phyloP scores from a whole-genome alignment of 2,888 invertebrate genomes.

The Dryobota labecula region DNA sequence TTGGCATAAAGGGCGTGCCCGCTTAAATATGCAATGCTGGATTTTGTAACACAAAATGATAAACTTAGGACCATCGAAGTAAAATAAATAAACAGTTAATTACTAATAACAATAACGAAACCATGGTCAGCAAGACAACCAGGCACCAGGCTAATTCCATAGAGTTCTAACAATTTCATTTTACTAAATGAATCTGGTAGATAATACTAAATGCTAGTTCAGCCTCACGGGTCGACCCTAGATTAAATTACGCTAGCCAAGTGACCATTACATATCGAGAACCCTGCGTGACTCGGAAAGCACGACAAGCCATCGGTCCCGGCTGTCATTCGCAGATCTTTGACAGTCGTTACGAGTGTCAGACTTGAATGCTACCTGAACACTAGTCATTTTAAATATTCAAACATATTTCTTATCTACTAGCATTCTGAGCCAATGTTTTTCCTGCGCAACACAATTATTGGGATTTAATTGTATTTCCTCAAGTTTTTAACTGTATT shows the following conservation, averaged over 20 bases:
- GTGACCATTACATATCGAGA: background rate
- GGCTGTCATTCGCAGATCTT: background rate
- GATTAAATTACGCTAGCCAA: background rate
- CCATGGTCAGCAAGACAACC: too few relatives aligned
- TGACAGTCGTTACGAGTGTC: background rate
- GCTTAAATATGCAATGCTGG: too few relatives aligned
- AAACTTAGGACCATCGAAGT: too few relatives aligned
- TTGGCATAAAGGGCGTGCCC: too few relatives aligned
- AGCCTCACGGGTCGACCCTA: background rate
- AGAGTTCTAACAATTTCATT: background rate
- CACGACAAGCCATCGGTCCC: background rate
- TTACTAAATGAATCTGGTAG: background rate
- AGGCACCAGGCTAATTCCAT: too few relatives aligned
- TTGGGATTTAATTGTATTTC: conserved; percentile 15
- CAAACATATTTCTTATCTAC: background rate
- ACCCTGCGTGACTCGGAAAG: background rate
- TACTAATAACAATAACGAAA: too few relatives aligned
- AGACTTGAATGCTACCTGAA: background rate
- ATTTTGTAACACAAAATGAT: too few relatives aligned
- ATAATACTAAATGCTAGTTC: background rate
- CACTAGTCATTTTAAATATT: background rate
- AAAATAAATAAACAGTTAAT: too few relatives aligned
- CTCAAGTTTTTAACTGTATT: background rate
- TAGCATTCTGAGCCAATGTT: background rate
- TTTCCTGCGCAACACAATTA: background rate